Evolutionary conservation across 2,888 invertebrate genomes (phyloP).

Genomic region (Ormyrus nitidulus): DNA sequence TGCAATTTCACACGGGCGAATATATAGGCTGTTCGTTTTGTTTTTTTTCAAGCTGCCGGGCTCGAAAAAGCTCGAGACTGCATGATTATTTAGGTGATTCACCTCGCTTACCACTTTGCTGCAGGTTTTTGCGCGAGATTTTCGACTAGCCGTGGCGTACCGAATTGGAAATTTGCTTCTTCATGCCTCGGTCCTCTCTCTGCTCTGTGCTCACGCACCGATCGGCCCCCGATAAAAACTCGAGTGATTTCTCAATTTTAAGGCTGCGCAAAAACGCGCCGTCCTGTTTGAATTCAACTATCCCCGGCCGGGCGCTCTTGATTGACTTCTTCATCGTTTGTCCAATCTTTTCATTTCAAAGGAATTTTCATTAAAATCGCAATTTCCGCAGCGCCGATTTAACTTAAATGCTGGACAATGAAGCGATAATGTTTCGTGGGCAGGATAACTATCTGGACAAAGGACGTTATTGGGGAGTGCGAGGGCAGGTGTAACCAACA

Average conservation of each 20-base stretch:
- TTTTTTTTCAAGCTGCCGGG: too few relatives aligned
- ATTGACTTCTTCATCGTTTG: conserved; percentile 43
- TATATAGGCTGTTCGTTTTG: neutral
- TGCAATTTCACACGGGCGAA: conserved; percentile 23
- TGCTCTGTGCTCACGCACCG: conserved; percentile 33
- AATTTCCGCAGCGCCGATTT: conserved; percentile 22
- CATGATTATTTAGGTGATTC: conserved; percentile 42
- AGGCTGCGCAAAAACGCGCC: conserved; percentile 20
- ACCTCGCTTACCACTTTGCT: conserved; percentile 37
- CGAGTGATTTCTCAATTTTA: conserved; percentile 57
- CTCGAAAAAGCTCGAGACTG: conserved; percentile 18
- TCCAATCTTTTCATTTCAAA: conserved; percentile 43
- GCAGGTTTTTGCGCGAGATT: conserved; percentile 16
- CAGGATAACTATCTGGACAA: neutral
- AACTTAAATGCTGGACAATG: conserved; percentile 25
- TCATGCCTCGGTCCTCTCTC: conserved; percentile 36
- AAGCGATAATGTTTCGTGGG: neutral
- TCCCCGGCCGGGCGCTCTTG: conserved; percentile 31
- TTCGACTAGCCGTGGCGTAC: conserved; percentile 37
- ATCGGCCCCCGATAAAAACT: conserved; percentile 44
- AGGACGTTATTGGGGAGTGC: conserved; percentile 8
- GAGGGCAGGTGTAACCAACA: conserved; percentile 68
- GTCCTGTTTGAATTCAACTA: conserved; percentile 42
- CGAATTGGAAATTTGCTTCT: conserved; percentile 55
- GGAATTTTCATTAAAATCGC: conserved; percentile 45